A percentile compares a stretch with the other conserved stretches of the same genome.
phyloP scores from a whole-genome alignment of 2,113 vertebrate genomes.

The Silurus asotus region DNA sequence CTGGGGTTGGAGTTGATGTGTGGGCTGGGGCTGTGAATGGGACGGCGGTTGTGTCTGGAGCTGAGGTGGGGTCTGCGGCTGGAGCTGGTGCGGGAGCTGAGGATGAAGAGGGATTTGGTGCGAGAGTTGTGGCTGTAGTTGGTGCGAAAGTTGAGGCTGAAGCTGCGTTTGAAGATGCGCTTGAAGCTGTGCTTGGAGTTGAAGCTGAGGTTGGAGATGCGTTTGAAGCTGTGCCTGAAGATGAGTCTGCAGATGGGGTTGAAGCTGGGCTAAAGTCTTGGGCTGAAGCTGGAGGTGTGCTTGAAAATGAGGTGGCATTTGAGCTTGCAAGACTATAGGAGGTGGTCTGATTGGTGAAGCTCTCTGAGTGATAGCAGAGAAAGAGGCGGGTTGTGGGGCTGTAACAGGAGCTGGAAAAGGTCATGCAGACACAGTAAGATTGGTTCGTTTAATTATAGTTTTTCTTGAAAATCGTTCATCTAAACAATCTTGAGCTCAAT shows the following conservation, averaged over 20 bases:
- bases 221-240: conserved; percentile 52
- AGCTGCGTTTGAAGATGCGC: conserved; percentile 30
- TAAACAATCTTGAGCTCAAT: no score
- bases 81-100: conserved; percentile 6
- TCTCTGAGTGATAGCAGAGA: conserved; percentile 7
- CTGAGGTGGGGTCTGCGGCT: conserved; percentile 6
- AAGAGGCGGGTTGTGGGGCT: conserved; percentile 15
- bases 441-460: not conserved
- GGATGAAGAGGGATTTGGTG: not conserved
- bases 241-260: conserved; percentile 61
- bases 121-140: conserved; percentile 32
- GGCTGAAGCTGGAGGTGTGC: conserved; percentile 43
- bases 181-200: conserved; percentile 34
- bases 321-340: conserved; percentile 31
- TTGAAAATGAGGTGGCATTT: conserved; percentile 40
- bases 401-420: conserved; percentile 36
- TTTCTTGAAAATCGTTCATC: not conserved
- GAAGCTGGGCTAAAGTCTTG: conserved; percentile 43
- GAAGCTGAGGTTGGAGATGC: conserved; percentile 23
- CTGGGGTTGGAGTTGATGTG: conserved; percentile 55
- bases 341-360: conserved; percentile 9
- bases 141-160: conserved; percentile 26
- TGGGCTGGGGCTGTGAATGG: conserved; percentile 45
- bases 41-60: conserved; percentile 14
- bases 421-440: not conserved